Conservation (phyloP, 2,797 vertebrate species). For the Pitangus sulphuratus region DNA sequence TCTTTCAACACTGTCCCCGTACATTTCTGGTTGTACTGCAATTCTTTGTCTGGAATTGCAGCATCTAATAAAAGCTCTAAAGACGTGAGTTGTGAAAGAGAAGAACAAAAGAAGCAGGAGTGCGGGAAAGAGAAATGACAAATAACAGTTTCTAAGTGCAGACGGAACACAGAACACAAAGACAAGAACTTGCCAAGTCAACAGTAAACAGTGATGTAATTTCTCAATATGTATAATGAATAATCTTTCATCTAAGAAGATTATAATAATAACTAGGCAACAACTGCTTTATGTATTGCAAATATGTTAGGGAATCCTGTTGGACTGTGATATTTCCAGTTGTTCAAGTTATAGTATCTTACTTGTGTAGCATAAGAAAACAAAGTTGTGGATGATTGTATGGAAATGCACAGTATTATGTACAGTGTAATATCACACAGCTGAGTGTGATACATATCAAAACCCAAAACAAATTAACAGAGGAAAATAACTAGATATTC, state of each 20-base stretch:
- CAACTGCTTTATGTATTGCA: neutral
- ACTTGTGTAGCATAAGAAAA: neutral
- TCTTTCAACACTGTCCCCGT: neutral
- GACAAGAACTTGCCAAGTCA: neutral
- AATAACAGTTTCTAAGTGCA: neutral
- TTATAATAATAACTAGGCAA: neutral
- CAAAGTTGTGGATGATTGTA: neutral
- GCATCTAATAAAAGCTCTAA: neutral
- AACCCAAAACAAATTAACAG: neutral
- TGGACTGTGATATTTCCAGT: conserved; percentile 41
- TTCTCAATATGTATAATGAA: neutral
- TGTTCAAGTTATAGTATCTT: neutral
- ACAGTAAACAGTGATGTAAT: neutral
- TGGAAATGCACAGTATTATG: neutral
- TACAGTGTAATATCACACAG: neutral
- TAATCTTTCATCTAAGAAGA: neutral
- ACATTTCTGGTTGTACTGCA: neutral
- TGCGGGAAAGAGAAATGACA: neutral
- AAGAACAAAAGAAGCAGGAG: neutral
- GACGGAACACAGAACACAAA: neutral
- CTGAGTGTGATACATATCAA: neutral
- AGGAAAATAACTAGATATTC: neutral
- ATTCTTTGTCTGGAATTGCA: neutral
- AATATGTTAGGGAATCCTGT: neutral
- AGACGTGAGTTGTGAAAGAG: neutral